phyloP scores from a whole-genome alignment of 2,888 invertebrate genomes.

The Phlogophora meticulosa region DNA sequence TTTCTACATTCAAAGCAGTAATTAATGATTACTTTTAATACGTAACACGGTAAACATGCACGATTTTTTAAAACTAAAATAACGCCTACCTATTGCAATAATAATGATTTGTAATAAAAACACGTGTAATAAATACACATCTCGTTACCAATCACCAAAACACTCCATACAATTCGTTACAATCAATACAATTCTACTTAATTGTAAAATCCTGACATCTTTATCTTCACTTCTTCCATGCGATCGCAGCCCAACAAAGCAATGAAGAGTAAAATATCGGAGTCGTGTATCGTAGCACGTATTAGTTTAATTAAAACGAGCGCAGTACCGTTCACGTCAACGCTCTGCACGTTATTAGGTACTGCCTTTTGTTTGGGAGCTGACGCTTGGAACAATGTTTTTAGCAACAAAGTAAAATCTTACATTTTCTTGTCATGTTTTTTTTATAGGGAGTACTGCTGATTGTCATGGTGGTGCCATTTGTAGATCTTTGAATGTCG shows the following conservation, averaged over 20 bases:
- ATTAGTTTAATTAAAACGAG: constrained; percentile 64
- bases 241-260: constrained; percentile 44
- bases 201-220: constrained; percentile 34
- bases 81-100: neutral
- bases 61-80: neutral
- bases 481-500: no score
- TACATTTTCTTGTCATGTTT: neutral
- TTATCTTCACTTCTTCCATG: constrained; percentile 18
- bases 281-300: constrained; percentile 63
- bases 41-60: neutral
- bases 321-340: constrained; percentile 47
- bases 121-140: neutral
- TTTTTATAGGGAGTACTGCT: neutral
- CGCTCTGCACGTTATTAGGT: constrained; percentile 46
- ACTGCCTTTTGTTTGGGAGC: constrained; percentile 35
- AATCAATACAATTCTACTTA: constrained; percentile 9
- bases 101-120: neutral
- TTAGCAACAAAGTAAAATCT: no score
- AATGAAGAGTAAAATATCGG: constrained; percentile 59
- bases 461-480: no score
- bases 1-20: neutral
- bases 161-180: constrained; percentile 35
- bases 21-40: neutral
- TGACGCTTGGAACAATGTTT: neutral
- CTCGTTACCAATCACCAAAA: constrained; percentile 10